Evolutionary conservation across 1,140 invertebrate genomes (phyloP).

Genomic region (Ctenoplectra terminalis): DNA sequence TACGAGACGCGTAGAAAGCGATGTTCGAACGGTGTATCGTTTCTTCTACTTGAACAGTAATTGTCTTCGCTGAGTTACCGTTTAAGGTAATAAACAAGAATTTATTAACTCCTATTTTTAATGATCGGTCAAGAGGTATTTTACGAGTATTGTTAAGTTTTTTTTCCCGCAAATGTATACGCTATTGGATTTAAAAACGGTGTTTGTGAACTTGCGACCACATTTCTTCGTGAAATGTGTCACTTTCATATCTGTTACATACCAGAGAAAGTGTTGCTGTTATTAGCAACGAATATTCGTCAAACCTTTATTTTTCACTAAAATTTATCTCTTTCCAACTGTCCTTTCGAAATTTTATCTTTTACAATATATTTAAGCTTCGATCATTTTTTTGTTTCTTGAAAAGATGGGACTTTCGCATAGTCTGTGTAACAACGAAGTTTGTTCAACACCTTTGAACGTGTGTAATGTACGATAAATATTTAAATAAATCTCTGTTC

Average conservation of each 20-base stretch:
- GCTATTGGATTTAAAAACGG: neutral
- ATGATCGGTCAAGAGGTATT: too few species aligned
- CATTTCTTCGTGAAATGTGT: slow-evolving; percentile 1
- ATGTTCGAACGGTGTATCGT: too few species aligned
- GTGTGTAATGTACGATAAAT: too few species aligned
- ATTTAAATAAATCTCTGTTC: neutral
- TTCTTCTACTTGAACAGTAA: too few species aligned
- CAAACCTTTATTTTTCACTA: neutral
- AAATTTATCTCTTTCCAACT: neutral
- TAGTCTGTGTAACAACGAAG: too few species aligned
- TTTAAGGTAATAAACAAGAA: too few species aligned
- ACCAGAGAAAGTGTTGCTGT: slow-evolving; percentile 1
- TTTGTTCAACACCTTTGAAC: too few species aligned
- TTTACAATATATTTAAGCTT: neutral
- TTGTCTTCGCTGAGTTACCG: too few species aligned
- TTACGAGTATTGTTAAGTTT: neutral
- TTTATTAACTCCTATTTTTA: too few species aligned
- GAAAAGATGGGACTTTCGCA: neutral
- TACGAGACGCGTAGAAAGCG: too few species aligned
- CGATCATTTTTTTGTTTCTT: neutral
- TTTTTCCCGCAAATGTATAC: neutral
- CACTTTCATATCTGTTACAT: slow-evolving; percentile 7
- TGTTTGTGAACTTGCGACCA: neutral
- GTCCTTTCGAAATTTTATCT: neutral
- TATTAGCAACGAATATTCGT: neutral